Base-by-base conservation (phyloP, 2,888 invertebrate species). In the Eretmocerus hayati region DNA sequence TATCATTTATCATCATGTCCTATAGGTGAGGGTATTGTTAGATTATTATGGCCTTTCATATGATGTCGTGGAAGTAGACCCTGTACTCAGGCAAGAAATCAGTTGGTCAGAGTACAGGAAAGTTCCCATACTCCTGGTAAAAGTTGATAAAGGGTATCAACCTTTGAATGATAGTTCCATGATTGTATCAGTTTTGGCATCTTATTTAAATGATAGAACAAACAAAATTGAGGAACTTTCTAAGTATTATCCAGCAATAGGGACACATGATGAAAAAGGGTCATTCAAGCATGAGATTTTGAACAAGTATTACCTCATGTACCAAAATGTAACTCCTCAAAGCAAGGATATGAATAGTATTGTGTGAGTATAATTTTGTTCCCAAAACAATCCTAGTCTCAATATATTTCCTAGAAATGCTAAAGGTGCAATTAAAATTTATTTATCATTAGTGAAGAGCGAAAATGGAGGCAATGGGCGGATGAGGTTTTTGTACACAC, bases 1-100 rank as follows among this genome's bases (percentile, higher is more conserved):
- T 37, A 8, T 9, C 20, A 20, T 37, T 20, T 20, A n/a, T n/a
- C 3, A 13, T 20, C 20, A 21, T n/a, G 20, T 20, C 13, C 13
- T 19, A 20, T 36, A 71, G 71, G 71, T 71, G 6, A 78, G 95
- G 50, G 86, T 91, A 0, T 90, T 87, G 69, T 75, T 99, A 11
- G 96, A 99, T 72, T 92, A 86, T 60, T 83, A 87, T 69, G 95
- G 96, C 2, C 81, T 97, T 48, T 89, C 90, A 1, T 99, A 99
- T 69, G 87, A 97, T 60, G 81, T 99, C 6, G 87, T 99, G 3
- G 97, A 99, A 76, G 97, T 99, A 0, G 94, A 99, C 72, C 95
- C 97, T 9, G 92, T 99, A 0, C 77, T 93, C 1, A 79, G 92
- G 18, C 86, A 87, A 59, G 87, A 95, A 59, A 85, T 95, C 47